These are phyloP conservation scores for Chrysopilus asiliformis DNA, from an alignment of 2,888 invertebrate species.

Conservation along the genomic window DNA sequence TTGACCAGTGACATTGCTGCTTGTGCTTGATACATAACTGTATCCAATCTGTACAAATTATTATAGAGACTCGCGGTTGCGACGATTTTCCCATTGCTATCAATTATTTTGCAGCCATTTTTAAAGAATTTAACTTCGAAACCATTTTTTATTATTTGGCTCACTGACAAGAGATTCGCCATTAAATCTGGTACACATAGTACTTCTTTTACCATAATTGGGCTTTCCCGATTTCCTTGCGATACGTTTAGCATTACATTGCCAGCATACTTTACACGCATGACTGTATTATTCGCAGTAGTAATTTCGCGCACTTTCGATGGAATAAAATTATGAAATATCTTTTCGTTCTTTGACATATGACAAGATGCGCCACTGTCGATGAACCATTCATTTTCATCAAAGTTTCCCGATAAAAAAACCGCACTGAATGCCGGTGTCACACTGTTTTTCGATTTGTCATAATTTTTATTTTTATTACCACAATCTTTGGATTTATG, in stretches of 20 bases:
- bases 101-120: too few species aligned
- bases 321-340: too few species aligned
- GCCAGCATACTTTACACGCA: background rate
- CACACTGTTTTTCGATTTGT: too few species aligned
- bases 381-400: background rate
- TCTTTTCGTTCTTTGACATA: background rate
- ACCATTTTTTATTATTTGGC: conserved; percentile 7
- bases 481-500: too few species aligned
- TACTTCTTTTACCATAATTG: conserved; percentile 2
- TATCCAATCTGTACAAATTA: background rate
- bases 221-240: background rate
- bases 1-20: background rate
- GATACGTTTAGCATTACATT: background rate
- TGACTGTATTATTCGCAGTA: background rate
- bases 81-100: conserved; percentile 1
- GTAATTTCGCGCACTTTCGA: background rate
- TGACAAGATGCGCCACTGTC: background rate
- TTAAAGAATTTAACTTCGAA: conserved; percentile 1
- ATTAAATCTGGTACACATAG: conserved; percentile 10
- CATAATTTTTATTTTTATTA: background rate
- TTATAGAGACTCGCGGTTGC: background rate
- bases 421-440: too few species aligned
- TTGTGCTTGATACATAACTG: background rate
- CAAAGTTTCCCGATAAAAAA: too few species aligned
- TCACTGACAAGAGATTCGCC: conserved; percentile 15